These are phyloP conservation scores for Parasteatoda lunata DNA, from an alignment of 2,888 invertebrate species.

Conservation along the genomic window DNA sequence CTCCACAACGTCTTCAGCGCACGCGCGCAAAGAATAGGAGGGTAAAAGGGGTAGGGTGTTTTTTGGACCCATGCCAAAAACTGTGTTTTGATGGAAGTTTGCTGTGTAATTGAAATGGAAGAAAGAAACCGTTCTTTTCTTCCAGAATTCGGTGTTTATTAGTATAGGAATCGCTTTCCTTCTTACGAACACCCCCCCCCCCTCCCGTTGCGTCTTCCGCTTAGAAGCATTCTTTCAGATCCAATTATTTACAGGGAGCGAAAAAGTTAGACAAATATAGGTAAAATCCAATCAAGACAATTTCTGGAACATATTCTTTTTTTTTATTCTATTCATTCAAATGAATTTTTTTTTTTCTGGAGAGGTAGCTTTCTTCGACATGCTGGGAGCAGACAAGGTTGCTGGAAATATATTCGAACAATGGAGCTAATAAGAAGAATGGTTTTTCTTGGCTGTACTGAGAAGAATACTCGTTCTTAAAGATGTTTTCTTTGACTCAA, in stretches of 20 bases:
- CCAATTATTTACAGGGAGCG: background rate
- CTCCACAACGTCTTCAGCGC: background rate
- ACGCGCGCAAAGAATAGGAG: background rate
- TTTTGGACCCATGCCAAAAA: conserved; percentile 39
- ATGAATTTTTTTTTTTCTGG: too few relatives aligned
- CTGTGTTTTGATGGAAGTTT: conserved; percentile 1
- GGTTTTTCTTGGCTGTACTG: too few relatives aligned
- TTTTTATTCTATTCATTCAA: too few relatives aligned
- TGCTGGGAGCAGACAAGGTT: too few relatives aligned
- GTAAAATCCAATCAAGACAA: conserved; percentile 2
- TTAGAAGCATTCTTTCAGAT: background rate
- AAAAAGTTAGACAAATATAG: background rate
- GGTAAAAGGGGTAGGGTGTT: background rate
- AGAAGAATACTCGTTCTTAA: too few relatives aligned
- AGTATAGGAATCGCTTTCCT: background rate
- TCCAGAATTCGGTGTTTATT: background rate
- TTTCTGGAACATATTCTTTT: background rate
- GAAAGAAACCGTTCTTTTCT: conserved; percentile 5
- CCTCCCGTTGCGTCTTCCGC: background rate
- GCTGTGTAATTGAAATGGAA: conserved; percentile 2
- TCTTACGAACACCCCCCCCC: background rate
- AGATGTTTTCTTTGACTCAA: too few relatives aligned
- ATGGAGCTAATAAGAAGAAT: too few relatives aligned
- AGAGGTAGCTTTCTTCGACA: too few relatives aligned
- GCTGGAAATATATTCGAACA: too few relatives aligned